These are phyloP conservation scores for Hydrolagus colliei DNA, from an alignment of 2,797 vertebrate species.

Conservation along the genomic window DNA sequence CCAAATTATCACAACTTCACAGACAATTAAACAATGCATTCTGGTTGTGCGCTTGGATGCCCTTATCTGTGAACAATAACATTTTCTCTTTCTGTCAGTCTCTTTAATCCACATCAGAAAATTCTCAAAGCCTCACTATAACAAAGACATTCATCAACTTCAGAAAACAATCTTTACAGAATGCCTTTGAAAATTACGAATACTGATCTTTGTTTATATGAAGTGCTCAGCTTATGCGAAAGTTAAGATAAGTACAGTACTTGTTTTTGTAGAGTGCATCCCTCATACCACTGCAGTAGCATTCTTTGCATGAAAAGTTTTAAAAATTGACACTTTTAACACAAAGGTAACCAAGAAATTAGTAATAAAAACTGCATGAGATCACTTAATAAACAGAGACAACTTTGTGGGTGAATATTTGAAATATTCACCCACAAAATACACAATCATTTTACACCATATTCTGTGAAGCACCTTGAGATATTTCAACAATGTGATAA, in stretches of 20 bases:
- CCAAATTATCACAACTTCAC: slow-evolving; percentile 2
- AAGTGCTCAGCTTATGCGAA: neutral
- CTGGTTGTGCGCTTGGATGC: neutral
- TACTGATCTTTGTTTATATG: neutral
- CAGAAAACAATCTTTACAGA: neutral
- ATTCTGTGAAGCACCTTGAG: no score
- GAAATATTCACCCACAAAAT: no score
- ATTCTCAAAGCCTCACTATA: slow-evolving; percentile 11
- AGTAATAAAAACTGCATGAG: no score
- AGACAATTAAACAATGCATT: slow-evolving; percentile 17
- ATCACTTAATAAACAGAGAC: no score
- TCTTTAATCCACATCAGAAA: neutral
- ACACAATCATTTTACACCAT: no score
- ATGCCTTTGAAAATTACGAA: neutral
- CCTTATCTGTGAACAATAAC: neutral
- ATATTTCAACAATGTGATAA: no score
- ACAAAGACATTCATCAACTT: slow-evolving; percentile 17
- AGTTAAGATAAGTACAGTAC: neutral
- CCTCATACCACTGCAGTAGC: neutral
- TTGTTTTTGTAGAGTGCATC: neutral
- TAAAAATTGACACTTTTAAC: neutral
- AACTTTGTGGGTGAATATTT: no score
- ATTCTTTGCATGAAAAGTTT: neutral
- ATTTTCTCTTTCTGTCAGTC: slow-evolving; percentile 3
- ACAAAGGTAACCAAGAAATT: no score